A percentile compares a stretch with the other conserved stretches of the same genome.
phyloP scores from a whole-genome alignment of 2,113 vertebrate genomes.

The Xyrauchen texanus region DNA sequence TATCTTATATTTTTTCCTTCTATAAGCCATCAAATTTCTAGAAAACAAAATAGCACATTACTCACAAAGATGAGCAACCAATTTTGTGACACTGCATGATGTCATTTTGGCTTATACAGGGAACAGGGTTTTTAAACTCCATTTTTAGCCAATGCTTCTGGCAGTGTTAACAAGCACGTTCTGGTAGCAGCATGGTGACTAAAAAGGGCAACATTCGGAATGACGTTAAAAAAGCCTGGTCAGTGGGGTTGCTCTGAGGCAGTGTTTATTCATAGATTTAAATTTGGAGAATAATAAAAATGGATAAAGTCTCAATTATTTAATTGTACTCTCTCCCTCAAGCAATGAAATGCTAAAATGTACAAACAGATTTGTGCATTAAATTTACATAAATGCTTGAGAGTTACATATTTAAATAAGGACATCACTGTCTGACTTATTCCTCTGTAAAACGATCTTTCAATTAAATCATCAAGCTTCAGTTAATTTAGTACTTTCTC shows the following conservation, averaged over 20 bases:
- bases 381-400: conserved; percentile 30
- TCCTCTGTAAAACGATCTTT: conserved; percentile 26
- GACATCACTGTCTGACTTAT: conserved; percentile 27
- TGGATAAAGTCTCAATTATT: conserved; percentile 16
- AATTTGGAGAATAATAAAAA: conserved; percentile 39
- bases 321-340: conserved; percentile 34
- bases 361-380: conserved; percentile 32
- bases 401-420: conserved; percentile 28
- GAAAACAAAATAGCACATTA: conserved; percentile 17
- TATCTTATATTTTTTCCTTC: neutral
- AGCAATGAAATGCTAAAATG: conserved; percentile 7
- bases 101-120: conserved; percentile 40
- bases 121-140: conserved; percentile 42
- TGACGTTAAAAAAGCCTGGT: conserved; percentile 30
- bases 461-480: conserved; percentile 16
- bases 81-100: conserved; percentile 25
- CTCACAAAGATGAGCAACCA: conserved; percentile 10
- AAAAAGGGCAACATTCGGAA: conserved; percentile 46
- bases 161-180: conserved; percentile 33
- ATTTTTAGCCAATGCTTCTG: conserved; percentile 43
- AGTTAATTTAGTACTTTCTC: conserved; percentile 1
- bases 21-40: neutral
- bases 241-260: conserved; percentile 32
- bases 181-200: conserved; percentile 38
- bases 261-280: conserved; percentile 42